Conservation (phyloP, 35 echinoderm and acorn worm species). For the Apostichopus japonicus region DNA sequence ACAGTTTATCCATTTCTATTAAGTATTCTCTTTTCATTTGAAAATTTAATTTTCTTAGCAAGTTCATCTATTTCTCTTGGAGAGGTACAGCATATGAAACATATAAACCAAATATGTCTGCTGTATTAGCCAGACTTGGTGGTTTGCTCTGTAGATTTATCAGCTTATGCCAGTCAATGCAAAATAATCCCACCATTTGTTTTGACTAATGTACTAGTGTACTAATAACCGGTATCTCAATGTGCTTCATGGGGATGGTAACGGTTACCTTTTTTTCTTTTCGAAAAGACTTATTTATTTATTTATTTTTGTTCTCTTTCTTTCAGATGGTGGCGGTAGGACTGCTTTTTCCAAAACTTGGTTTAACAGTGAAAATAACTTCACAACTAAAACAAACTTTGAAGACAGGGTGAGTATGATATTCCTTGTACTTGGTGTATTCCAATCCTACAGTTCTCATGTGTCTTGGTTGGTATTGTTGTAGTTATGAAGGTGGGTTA, state of each 20-base stretch:
- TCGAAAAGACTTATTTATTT: background rate
- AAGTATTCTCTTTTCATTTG: too few relatives aligned
- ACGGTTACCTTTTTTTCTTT: background rate
- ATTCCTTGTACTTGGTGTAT: background rate
- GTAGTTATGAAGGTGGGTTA: too few relatives aligned
- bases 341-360: conserved; percentile 91
- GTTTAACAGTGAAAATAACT: conserved; percentile 87
- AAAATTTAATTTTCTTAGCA: too few relatives aligned
- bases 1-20: too few relatives aligned
- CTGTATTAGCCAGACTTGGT: too few relatives aligned
- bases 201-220: background rate
- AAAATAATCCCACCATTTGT: background rate
- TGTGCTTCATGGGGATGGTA: background rate
- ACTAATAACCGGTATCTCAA: background rate
- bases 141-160: too few relatives aligned
- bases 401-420: conserved; percentile 80
- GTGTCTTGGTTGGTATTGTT: too few relatives aligned
- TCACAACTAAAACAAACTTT: conserved; percentile 73
- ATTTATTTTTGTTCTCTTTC: background rate
- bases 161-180: background rate
- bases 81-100: too few relatives aligned
- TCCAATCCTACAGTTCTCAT: too few relatives aligned
- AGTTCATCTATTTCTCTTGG: too few relatives aligned
- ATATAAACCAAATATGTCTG: too few relatives aligned
- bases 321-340: conserved; percentile 84